Evolutionary conservation across 2,797 vertebrate species (phyloP), one percentile per base, ranked within the genome.

Genomic region (Vespertilio murinus): DNA sequence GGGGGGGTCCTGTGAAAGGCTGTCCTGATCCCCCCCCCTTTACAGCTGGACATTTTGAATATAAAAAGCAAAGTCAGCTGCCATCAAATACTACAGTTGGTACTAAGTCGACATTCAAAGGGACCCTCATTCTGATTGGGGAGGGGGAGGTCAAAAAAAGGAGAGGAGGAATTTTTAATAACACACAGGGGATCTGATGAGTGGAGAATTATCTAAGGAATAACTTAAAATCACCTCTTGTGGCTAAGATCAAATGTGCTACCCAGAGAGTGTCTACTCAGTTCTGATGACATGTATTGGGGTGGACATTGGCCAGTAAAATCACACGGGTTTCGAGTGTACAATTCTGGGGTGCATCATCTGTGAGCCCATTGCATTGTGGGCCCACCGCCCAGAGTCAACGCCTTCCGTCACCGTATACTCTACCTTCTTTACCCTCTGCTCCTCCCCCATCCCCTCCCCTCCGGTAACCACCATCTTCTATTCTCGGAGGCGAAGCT

Each of bases 1-100:
- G n/a, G n/a, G n/a, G 74, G 73, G 94, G 94, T 96, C 96, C 95
- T 97, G 96, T 94, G 94, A 97, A 95, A 93, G 49, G 77, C 94
- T 75, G 42, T 70, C 40, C 96, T 95, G 95, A 94, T 78, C 49
- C 2, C 35, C 65, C 28, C 33, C 12, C 30, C 25, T 45, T 45
- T 47, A 88, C 88, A 47, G 81, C 38, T 81, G 83, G 82, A 28
- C 65, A 94, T 94, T 90, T 95, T 93, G 81, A 96, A 93, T 5
- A 10, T 47, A 12, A 47, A 33, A 33, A 23, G 54, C 67, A 38
- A 33, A 33, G 8, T 35, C 40, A 52, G 85, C 23, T 40, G 65
- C 40, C 20, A 49, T 18, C 23, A 88, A 67, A 79, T 25, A 47
- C 13, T 20, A 22, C 59, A 20, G 64, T 23, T 71, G n/a, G 10